Evolutionary conservation across 2,113 vertebrate genomes (phyloP).

Genomic region (Thalassarche chlororhynchos): DNA sequence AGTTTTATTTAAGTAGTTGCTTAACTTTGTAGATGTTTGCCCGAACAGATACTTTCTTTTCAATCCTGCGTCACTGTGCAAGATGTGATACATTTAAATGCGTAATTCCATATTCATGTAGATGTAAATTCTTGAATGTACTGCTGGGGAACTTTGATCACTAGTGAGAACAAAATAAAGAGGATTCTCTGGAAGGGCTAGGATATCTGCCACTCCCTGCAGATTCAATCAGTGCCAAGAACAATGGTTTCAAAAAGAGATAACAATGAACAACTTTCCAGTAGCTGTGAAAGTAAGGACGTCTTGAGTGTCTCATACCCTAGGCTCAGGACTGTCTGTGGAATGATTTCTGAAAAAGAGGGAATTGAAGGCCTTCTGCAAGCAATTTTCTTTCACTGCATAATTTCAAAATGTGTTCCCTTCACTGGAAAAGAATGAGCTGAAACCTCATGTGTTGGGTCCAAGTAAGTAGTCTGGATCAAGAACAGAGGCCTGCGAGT

Average conservation of each 20-base stretch:
- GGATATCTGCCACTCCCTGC: neutral
- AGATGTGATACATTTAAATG: neutral
- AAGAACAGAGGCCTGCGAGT: neutral
- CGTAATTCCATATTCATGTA: neutral
- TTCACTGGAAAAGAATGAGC: neutral
- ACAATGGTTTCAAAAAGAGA: neutral
- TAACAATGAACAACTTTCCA: neutral
- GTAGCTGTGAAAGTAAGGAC: neutral
- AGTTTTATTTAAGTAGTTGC: neutral
- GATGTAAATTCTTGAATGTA: neutral
- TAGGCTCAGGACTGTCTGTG: neutral
- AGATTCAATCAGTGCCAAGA: neutral
- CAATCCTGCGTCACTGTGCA: neutral
- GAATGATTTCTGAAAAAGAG: neutral
- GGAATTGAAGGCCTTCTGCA: neutral
- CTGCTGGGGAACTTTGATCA: neutral
- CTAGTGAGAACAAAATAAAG: neutral
- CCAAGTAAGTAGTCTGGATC: neutral
- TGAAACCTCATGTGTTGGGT: neutral
- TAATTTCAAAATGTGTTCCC: neutral
- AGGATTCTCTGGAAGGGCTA: neutral
- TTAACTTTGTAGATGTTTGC: neutral
- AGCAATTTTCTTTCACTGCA: neutral
- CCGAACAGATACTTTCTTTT: neutral
- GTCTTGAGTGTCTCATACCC: neutral